Conservation (phyloP, 2,888 invertebrate species). For the Catocala fraxini region DNA sequence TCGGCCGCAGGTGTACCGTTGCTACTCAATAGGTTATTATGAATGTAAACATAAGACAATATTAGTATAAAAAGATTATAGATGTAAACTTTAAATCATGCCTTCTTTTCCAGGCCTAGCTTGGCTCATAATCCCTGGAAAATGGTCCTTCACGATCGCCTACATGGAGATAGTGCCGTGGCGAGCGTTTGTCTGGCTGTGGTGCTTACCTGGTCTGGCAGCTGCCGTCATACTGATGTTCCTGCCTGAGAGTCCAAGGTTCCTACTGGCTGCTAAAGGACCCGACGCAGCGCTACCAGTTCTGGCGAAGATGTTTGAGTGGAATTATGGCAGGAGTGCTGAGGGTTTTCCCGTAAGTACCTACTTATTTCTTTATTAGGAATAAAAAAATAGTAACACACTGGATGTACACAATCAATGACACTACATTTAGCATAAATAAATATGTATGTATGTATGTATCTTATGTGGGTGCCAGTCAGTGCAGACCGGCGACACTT, state of each 20-base stretch:
- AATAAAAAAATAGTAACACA: no score
- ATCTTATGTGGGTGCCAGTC: no score
- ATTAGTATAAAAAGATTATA: no score
- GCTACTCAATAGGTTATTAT: no score
- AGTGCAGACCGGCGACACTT: no score
- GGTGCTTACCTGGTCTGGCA: slow-evolving; percentile 89
- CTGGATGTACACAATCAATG: no score
- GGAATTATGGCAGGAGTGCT: slow-evolving; percentile 62
- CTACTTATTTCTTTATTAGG: no score
- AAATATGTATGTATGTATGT: no score
- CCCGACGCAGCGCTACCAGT: slow-evolving; percentile 88
- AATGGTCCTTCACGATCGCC: slow-evolving; percentile 76
- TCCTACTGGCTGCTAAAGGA: slow-evolving; percentile 89
- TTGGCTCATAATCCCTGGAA: slow-evolving; percentile 90
- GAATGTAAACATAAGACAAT: no score
- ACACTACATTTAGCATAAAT: no score
- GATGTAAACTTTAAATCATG: no score
- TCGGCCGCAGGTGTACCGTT: no score
- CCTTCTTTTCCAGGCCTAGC: slow-evolving; percentile 50
- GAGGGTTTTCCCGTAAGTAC: slow-evolving; percentile 80
- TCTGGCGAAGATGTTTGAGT: slow-evolving; percentile 88
- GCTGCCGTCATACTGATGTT: slow-evolving; percentile 87
- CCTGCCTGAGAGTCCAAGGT: slow-evolving; percentile 93
- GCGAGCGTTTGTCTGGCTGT: slow-evolving; percentile 90
- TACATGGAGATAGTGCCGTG: slow-evolving; percentile 89